These are phyloP conservation scores for Lampropteryx suffumata DNA, from an alignment of 2,888 invertebrate species.

Conservation along the genomic window DNA sequence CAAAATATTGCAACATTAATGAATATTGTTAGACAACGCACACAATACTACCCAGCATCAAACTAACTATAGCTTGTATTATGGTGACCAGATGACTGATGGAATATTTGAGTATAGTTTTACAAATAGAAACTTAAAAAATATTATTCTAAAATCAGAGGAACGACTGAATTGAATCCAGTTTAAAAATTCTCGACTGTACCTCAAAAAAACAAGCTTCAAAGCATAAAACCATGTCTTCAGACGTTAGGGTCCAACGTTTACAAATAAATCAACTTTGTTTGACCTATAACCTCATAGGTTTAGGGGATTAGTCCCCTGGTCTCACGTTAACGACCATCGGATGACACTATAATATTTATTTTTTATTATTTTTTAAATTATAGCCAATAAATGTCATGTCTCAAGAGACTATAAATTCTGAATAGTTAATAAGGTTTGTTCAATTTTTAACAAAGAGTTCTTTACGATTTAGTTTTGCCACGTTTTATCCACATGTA, in stretches of 20 bases:
- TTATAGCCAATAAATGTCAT: slow-evolving; percentile 33
- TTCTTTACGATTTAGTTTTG: too few species aligned
- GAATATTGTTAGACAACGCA: too few species aligned
- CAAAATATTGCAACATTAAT: too few species aligned
- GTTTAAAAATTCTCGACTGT: neutral
- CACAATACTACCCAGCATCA: too few species aligned
- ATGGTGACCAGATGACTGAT: too few species aligned
- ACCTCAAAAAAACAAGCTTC: slow-evolving; percentile 6
- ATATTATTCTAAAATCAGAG: too few species aligned
- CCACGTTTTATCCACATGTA: too few species aligned
- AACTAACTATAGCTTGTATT: too few species aligned
- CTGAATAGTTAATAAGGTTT: slow-evolving; percentile 16
- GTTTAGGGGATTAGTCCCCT: slow-evolving; percentile 43
- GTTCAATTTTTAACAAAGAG: slow-evolving; percentile 10
- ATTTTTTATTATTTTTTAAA: slow-evolving; percentile 39
- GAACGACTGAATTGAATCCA: neutral
- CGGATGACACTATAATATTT: slow-evolving; percentile 53
- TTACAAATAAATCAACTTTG: slow-evolving; percentile 63
- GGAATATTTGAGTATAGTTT: too few species aligned
- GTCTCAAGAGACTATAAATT: slow-evolving; percentile 30
- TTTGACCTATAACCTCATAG: slow-evolving; percentile 63
- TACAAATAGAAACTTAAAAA: too few species aligned
- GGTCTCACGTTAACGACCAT: slow-evolving; percentile 56
- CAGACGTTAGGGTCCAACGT: slow-evolving; percentile 22
- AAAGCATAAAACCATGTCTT: slow-evolving; percentile 22